A percentile compares a stretch with the other conserved stretches of the same genome.
These are phyloP conservation scores for Bhutanitis thaidina DNA, from an alignment of 2,888 invertebrate species.

Conservation along the genomic window DNA sequence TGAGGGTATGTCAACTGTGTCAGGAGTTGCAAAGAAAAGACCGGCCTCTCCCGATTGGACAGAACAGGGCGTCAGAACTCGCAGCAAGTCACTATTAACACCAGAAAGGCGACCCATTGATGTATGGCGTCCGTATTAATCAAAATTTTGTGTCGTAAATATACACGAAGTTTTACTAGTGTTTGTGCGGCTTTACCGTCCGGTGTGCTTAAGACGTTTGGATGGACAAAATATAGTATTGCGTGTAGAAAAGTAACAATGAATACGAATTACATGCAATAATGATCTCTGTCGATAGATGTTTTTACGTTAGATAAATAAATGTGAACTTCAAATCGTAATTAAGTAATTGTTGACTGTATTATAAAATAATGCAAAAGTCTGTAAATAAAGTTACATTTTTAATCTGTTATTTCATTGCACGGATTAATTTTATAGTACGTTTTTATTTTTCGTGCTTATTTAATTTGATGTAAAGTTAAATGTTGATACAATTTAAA, in stretches of 20 bases:
- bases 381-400: conserved; percentile 79
- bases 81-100: conserved; percentile 65
- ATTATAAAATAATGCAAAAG: conserved; percentile 75
- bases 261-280: conserved; percentile 50
- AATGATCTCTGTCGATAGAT: conserved; percentile 62
- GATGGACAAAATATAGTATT: conserved; percentile 23
- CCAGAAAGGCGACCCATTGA: conserved; percentile 81
- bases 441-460: conserved; percentile 31
- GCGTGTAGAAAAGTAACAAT: conserved; percentile 28
- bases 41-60: conserved; percentile 78
- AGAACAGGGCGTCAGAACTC: conserved; percentile 64
- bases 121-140: conserved; percentile 88
- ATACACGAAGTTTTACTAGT: conserved; percentile 29
- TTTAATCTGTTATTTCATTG: conserved; percentile 30
- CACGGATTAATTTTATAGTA: neutral
- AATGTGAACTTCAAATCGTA: conserved; percentile 73
- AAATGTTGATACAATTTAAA: conserved; percentile 27
- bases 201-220: conserved; percentile 36
- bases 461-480: conserved; percentile 9
- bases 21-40: conserved; percentile 69
- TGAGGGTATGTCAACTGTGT: conserved; percentile 50
- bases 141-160: conserved; percentile 24
- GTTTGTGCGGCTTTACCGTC: conserved; percentile 50
- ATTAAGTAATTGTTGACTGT: conserved; percentile 76
- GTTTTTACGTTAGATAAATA: conserved; percentile 73